Base-by-base conservation (phyloP, 2,888 invertebrate genomes). In the Taenaris catops region DNA sequence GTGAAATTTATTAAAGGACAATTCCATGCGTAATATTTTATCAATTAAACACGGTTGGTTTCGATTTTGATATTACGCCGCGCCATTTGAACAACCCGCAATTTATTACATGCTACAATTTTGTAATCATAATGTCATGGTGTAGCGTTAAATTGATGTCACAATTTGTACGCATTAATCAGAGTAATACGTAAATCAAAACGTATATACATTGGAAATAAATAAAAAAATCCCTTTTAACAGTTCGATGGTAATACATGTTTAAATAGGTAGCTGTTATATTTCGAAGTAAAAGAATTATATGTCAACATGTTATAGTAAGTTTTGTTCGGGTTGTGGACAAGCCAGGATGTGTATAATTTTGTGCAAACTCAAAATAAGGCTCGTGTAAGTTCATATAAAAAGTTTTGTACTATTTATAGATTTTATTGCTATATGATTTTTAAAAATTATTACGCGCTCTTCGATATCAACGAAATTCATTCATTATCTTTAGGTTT, bases 1-100 rank as follows among this genome's bases (percentile, higher is more conserved):
- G 63, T 83, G 72, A 74, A 81, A 80, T 78, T 70, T 75, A 73
- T 75, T 70, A 74, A 65, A 74, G 63, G 62, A 67, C 60, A 61
- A 61, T 64, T 63, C 58, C 54, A 61, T 64, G 60, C 57, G 62
- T 67, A 71, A 76, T 84, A 81, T 74, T 78, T 84, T 75, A 80
- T 75, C 67, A 75, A 79, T 81, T 81, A 70, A 63, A 55, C 59
- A 74, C 69, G 76, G 71, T 72, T 53, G 66, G 71, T 67, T 78
- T 72, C 66, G 62, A 73, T 74, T 74, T 70, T 50, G 55, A 53
- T 59, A 69, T 74, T 68, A 67, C 54, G 49, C 49, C 55, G 63
- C 57, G 61, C 60, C 69, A 69, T 75, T 72, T 64, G 59, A 66
- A 57, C 60, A 58, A 64, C 60, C 68, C 64, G 55, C 60, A 65